These are phyloP conservation scores for Xenopus tropicalis DNA, from an alignment of 2,113 vertebrate genomes.

Conservation along the genomic window UCB_Xtro_10.0 CM004445.2:85461501-85462000, in stretches of 20 bases:
- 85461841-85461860: too few species aligned
- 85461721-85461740: constrained; percentile 90
- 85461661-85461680: constrained; percentile 94
- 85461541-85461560: background rate
- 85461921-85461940: too few species aligned
- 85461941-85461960: too few species aligned
- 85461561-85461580: background rate
- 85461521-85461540: too few species aligned
- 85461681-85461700: constrained; percentile 95
- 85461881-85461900: too few species aligned
- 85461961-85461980: too few species aligned
- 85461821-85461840: background rate
- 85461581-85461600: constrained; percentile 98
- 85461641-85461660: constrained; percentile 95
- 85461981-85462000: too few species aligned
- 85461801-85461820: constrained; percentile 94
- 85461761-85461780: constrained; percentile 95
- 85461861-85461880: too few species aligned
- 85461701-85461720: constrained; percentile 90
- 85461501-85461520: too few species aligned
- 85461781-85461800: constrained; percentile 92
- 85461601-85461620: constrained; percentile 97
- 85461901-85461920: too few species aligned
- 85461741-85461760: constrained; percentile 93
- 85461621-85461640: constrained; percentile 99